phyloP scores from a whole-genome alignment of 2,113 vertebrate genomes.

The Propithecus coquereli region DNA sequence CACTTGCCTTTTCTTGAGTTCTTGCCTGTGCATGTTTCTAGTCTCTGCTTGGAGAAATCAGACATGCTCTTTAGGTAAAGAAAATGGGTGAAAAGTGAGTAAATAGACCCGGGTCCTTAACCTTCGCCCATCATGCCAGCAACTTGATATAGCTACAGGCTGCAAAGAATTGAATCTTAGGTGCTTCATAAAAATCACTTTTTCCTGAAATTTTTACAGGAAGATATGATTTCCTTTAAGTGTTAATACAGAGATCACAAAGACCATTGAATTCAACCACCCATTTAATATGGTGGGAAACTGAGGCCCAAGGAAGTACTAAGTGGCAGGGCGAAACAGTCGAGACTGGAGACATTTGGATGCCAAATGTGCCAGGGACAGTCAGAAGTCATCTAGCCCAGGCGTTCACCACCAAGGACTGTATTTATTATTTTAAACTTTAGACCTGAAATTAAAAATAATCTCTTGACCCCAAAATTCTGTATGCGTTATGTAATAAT shows the following conservation, averaged over 20 bases:
- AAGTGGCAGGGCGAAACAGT: background rate
- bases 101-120: background rate
- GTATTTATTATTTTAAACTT: background rate
- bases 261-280: background rate
- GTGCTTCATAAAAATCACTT: background rate
- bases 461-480: background rate
- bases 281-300: background rate
- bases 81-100: background rate
- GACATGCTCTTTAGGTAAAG: background rate
- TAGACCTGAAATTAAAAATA: background rate
- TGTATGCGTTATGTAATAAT: background rate
- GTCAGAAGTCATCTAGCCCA: background rate
- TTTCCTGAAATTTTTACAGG: background rate
- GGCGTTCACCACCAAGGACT: background rate
- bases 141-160: background rate
- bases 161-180: background rate
- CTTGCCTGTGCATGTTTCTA: slow-evolving; percentile 1
- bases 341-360: background rate
- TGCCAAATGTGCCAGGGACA: background rate
- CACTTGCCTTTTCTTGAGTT: background rate
- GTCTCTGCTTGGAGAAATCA: background rate
- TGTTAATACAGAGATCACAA: background rate
- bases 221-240: background rate
- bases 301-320: background rate
- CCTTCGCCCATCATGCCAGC: background rate